Base-by-base conservation (phyloP, 2,888 invertebrate genomes). In the Chydorus sphaericus region DNA sequence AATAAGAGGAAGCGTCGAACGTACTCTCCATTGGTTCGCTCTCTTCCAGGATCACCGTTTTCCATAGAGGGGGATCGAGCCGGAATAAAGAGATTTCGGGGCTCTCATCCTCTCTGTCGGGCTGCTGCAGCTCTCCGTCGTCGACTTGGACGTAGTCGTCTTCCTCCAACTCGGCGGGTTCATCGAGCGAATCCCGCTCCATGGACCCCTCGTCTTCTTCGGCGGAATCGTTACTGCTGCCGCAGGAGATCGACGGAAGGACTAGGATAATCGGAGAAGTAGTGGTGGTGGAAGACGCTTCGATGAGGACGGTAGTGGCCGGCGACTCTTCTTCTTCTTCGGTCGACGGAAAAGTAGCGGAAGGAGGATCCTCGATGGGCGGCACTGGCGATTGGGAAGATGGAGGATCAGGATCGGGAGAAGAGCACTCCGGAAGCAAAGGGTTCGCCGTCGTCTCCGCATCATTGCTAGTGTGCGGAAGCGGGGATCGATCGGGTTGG, bases 11-110 rank as follows among this genome's bases (percentile, higher is more conserved):
- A n/a, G n/a, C n/a, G n/a, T n/a, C n/a, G n/a, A n/a, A n/a, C n/a
- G n/a, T n/a, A n/a, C n/a, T n/a, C n/a, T n/a, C n/a, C n/a, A n/a
- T 52, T 2, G 52, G 52, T 36, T 55, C 55, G 26, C 48, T 48
- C 31, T 55, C 55, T 49, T 55, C 55, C 49, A 55, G 20, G 36
- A 55, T 55, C 23, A 55, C 55, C 14, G 55, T 55, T 36, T 20
- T 55, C 48, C 55, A 55, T 10, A 55, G 49, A 8, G 48, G 31
- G 20, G 53, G 28, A 28, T 26, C 18, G 11, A 31, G 44, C 4
- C n/a, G 6, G 26, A 16, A 20, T 2, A 2, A 16, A 11, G 39
- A n/a, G 18, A 6, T 16, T n/a, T 36, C 36, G 36, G 4, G 4
- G 4, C 11, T 23, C 44, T n/a, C n/a, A n/a, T n/a, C n/a, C n/a